Percentiles rank a stretch among this genome's conserved stretches.
Evolutionary conservation across 2,888 invertebrate genomes (phyloP).

Genomic region (Lumbricus terrestris): DNA sequence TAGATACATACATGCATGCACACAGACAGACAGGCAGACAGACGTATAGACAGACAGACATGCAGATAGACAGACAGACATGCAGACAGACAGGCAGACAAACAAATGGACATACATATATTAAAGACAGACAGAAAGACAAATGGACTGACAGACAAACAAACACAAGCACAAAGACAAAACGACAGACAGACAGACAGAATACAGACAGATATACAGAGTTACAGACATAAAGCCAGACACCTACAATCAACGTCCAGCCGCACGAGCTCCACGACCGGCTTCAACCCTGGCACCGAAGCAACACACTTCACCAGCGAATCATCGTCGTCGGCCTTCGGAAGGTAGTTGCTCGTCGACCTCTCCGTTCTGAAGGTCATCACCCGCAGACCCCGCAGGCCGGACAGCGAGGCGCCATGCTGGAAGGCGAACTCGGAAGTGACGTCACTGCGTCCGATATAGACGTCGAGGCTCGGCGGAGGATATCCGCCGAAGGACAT

Average conservation of each 20-base stretch:
- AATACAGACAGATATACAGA: too few relatives aligned
- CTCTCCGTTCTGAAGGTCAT: constrained; percentile 21
- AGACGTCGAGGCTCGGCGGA: constrained; percentile 23
- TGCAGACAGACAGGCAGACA: too few relatives aligned
- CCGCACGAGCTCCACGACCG: constrained; percentile 3
- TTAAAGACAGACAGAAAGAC: too few relatives aligned
- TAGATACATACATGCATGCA: too few relatives aligned
- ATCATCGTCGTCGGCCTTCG: constrained; percentile 17
- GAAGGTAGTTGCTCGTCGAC: constrained; percentile 19
- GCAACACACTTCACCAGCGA: constrained; percentile 15
- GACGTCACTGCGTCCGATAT: constrained; percentile 22
- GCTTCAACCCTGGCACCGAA: constrained; percentile 3
- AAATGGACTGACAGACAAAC: too few relatives aligned
- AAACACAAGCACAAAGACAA: too few relatives aligned
- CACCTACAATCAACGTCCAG: constrained; percentile 23
- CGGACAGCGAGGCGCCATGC: constrained; percentile 16
- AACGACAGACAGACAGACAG: too few relatives aligned
- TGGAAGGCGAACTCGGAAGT: constrained; percentile 23
- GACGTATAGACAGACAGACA: not conserved
- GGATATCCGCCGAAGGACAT: constrained; percentile 27
- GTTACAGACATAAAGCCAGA: too few relatives aligned
- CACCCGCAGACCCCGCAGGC: not conserved
- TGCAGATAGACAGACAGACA: too few relatives aligned
- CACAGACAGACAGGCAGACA: too few relatives aligned
- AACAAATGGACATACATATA: too few relatives aligned